Percentiles rank a stretch among this genome's conserved stretches.
Conservation (phyloP, 2,113 vertebrate genomes). For the Centropus bengalensis region DNA sequence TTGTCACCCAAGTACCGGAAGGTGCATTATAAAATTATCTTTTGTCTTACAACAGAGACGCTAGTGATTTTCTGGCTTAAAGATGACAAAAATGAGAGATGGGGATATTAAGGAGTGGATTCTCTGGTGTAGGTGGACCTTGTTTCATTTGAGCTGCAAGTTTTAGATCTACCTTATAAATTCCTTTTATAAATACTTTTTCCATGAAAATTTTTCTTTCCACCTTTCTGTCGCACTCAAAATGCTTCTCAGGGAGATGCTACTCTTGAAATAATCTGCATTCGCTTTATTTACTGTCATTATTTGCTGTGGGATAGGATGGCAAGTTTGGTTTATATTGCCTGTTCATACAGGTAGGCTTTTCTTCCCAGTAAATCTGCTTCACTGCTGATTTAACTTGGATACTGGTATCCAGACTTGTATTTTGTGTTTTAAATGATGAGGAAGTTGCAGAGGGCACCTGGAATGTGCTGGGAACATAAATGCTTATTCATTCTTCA, state of each 20-base stretch:
- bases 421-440: rapidly evolving
- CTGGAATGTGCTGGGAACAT: background rate
- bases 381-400: background rate
- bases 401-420: background rate
- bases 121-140: background rate
- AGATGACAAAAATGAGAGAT: background rate
- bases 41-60: background rate
- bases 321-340: background rate
- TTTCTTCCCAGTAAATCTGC: background rate
- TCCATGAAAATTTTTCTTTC: background rate
- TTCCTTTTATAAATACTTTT: no score
- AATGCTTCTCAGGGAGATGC: background rate
- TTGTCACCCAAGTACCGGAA: background rate
- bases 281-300: rapidly evolving
- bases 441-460: background rate
- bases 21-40: background rate
- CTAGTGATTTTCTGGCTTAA: background rate
- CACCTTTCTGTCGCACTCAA: background rate
- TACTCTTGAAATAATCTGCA: background rate
- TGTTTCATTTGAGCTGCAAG: background rate
- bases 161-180: no score
- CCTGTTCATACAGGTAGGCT: rapidly evolving
- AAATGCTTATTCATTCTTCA: background rate
- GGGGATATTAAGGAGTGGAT: background rate
- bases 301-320: background rate